phyloP scores from a whole-genome alignment of 2,888 invertebrate genomes.

The Urechis unicinctus region DNA sequence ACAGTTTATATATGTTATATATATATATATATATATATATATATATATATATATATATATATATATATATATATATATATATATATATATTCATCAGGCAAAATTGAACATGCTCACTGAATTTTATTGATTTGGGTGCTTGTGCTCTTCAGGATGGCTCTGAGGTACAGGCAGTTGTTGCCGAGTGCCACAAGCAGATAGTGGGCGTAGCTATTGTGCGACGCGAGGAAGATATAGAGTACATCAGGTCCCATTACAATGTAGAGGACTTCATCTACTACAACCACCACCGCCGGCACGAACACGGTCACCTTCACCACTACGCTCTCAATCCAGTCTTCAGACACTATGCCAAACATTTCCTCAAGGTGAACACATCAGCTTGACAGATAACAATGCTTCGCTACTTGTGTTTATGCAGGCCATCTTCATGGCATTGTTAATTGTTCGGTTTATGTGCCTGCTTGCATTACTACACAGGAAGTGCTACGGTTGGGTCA shows the following conservation, averaged over 20 bases:
- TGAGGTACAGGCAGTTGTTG: slow-evolving; percentile 47
- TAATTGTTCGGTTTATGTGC: no score
- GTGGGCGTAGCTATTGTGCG: slow-evolving; percentile 46
- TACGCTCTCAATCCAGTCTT: slow-evolving; percentile 49
- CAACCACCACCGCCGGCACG: slow-evolving; percentile 47
- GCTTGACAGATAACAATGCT: not conserved
- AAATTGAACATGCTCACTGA: not conserved
- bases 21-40: no score
- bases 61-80: no score
- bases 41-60: no score
- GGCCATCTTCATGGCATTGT: no score
- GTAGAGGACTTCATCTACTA: slow-evolving; percentile 52
- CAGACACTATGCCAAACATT: slow-evolving; percentile 44
- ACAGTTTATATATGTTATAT: no score
- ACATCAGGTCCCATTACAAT: slow-evolving; percentile 50
- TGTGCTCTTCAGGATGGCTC: slow-evolving; percentile 46
- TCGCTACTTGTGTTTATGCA: not conserved
- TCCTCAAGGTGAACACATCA: slow-evolving; percentile 52
- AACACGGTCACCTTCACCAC: slow-evolving; percentile 49
- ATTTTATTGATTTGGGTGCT: slow-evolving; percentile 3
- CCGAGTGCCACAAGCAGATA: slow-evolving; percentile 38
- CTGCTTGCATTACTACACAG: no score
- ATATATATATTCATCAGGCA: no score
- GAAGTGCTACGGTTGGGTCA: slow-evolving; percentile 44
- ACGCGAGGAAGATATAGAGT: slow-evolving; percentile 50